Evolutionary conservation across 92 coral and sea anemone species (phyloP).

Genomic region (Metridium senile): DNA sequence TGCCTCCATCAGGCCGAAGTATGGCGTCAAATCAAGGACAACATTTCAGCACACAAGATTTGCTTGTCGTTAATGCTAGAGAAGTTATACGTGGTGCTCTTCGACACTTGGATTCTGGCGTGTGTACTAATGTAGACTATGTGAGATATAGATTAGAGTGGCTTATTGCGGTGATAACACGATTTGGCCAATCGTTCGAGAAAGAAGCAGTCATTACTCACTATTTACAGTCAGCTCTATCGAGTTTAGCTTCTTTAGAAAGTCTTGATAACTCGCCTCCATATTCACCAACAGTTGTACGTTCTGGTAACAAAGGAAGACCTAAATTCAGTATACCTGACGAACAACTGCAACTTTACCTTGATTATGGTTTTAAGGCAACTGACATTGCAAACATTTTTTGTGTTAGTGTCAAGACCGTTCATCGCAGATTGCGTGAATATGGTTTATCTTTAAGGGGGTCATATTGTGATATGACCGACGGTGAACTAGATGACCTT

Average conservation of each 20-base stretch:
- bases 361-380: constrained; percentile 38
- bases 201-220: constrained; percentile 14
- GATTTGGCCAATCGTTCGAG: constrained; percentile 36
- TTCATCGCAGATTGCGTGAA: neutral
- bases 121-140: constrained; percentile 22
- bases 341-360: constrained; percentile 44
- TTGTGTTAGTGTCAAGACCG: neutral
- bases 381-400: constrained; percentile 34
- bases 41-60: constrained; percentile 43
- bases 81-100: constrained; percentile 47
- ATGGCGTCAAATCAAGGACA: too few relatives aligned
- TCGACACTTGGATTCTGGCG: constrained; percentile 14
- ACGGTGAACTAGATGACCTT: too few relatives aligned
- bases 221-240: constrained; percentile 27
- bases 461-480: neutral
- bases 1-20: too few relatives aligned
- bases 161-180: constrained; percentile 37
- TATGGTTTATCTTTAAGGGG: constrained; percentile 3
- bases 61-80: constrained; percentile 42
- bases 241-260: constrained; percentile 16
- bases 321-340: constrained; percentile 39
- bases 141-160: constrained; percentile 33
- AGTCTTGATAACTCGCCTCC: neutral
- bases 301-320: constrained; percentile 39
- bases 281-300: constrained; percentile 5